These are phyloP conservation scores for Cherax destructor DNA, from an alignment of 1,140 invertebrate genomes.

Conservation along the genomic window DNA sequence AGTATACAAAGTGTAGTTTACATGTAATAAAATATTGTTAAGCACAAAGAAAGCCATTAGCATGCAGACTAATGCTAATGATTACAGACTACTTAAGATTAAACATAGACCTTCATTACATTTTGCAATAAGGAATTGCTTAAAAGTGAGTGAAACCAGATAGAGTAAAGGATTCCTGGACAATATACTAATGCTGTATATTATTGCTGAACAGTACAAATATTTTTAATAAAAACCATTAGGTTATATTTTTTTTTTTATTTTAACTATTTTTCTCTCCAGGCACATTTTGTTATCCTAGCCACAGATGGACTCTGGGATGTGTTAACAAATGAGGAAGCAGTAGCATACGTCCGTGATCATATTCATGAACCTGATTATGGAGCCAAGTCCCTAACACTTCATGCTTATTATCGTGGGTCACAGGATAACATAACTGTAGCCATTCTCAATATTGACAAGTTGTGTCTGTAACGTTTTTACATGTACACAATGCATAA, in stretches of 20 bases:
- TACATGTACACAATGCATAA: neutral
- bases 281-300: slow-evolving; percentile 91
- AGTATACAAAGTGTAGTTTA: too few species aligned
- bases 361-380: slow-evolving; percentile 88
- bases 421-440: slow-evolving; percentile 97
- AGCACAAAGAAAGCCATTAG: too few species aligned
- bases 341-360: slow-evolving; percentile 89
- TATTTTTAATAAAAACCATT: too few species aligned
- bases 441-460: slow-evolving; percentile 89
- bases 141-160: too few species aligned
- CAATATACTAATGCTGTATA: too few species aligned
- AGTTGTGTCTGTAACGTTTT: slow-evolving; percentile 35
- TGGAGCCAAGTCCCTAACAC: slow-evolving; percentile 91
- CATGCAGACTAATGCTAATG: too few species aligned
- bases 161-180: too few species aligned
- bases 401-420: slow-evolving; percentile 93
- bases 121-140: too few species aligned
- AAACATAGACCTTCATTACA: too few species aligned
- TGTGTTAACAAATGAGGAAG: slow-evolving; percentile 95
- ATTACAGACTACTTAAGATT: too few species aligned
- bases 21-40: too few species aligned
- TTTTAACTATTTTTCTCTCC: neutral
- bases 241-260: neutral
- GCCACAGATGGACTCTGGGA: slow-evolving; percentile 98
- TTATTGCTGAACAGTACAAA: too few species aligned